Evolutionary conservation across 1,140 invertebrate genomes (phyloP).

Genomic region (Lepidotrigona ventralis): DNA sequence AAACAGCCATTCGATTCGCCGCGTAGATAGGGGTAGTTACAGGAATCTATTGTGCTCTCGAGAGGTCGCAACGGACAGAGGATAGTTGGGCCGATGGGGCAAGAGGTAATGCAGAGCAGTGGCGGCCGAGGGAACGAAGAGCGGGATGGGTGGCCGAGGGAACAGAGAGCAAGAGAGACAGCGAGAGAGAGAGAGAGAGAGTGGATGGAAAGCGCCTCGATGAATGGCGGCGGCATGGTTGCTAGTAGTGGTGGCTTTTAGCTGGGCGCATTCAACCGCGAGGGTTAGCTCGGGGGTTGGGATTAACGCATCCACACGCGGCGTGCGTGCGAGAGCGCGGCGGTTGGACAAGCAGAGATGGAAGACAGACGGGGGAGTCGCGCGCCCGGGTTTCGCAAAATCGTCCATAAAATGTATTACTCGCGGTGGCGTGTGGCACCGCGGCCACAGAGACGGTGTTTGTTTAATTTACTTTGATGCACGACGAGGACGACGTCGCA

Average conservation of each 20-base stretch:
- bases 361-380: too few species aligned
- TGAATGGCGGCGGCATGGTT: slow-evolving; percentile 60
- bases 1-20: slow-evolving; percentile 71
- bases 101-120: slow-evolving; percentile 44
- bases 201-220: slow-evolving; percentile 58
- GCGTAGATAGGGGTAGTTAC: slow-evolving; percentile 70
- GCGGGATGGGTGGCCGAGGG: neutral
- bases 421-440: slow-evolving; percentile 22
- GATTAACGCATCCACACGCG: slow-evolving; percentile 64
- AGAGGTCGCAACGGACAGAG: slow-evolving; percentile 61
- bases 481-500: neutral
- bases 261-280: slow-evolving; percentile 67
- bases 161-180: neutral
- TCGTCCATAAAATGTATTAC: slow-evolving; percentile 68
- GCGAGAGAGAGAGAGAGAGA: slow-evolving; percentile 24
- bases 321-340: slow-evolving; percentile 25
- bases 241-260: slow-evolving; percentile 65
- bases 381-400: slow-evolving; percentile 60
- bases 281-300: slow-evolving; percentile 63
- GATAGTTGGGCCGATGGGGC: slow-evolving; percentile 36
- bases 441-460: slow-evolving; percentile 55
- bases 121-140: slow-evolving; percentile 23
- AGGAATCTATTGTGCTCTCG: slow-evolving; percentile 72
- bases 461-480: slow-evolving; percentile 66
- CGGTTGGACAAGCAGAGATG: neutral